Conservation (phyloP, 2,113 vertebrate species). For the Microcebus lehilahytsara region DNA sequence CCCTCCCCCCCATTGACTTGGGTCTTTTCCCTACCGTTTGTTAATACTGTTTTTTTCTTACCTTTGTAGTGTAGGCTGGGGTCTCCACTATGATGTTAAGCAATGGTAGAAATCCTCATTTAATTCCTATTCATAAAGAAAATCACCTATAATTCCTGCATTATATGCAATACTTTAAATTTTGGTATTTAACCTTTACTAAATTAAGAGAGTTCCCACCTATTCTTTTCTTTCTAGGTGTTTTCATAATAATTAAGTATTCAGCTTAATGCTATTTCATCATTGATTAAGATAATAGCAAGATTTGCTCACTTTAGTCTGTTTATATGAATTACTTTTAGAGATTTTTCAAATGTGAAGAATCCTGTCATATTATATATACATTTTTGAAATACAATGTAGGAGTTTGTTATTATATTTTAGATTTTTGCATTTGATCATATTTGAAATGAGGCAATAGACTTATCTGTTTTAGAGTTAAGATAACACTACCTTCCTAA, state of each 20-base stretch:
- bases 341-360: neutral
- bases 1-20: neutral
- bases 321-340: neutral
- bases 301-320: neutral
- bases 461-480: neutral
- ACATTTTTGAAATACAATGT: neutral
- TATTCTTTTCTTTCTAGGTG: neutral
- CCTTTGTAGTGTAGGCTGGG: neutral
- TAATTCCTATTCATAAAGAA: neutral
- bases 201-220: neutral
- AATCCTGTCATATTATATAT: neutral
- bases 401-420: neutral
- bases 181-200: neutral
- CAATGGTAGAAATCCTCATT: neutral
- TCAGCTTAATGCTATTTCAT: neutral
- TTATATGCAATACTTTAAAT: neutral
- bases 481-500: slow-evolving; percentile 7
- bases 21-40: neutral
- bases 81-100: neutral
- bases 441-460: neutral
- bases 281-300: neutral
- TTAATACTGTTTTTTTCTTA: neutral
- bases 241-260: neutral
- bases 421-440: neutral
- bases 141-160: neutral